Percentiles rank a stretch among this genome's conserved stretches.
These are phyloP conservation scores for Sebastes kiyomatsui DNA, from an alignment of 2,797 vertebrate genomes.

Conservation along the genomic window DNA sequence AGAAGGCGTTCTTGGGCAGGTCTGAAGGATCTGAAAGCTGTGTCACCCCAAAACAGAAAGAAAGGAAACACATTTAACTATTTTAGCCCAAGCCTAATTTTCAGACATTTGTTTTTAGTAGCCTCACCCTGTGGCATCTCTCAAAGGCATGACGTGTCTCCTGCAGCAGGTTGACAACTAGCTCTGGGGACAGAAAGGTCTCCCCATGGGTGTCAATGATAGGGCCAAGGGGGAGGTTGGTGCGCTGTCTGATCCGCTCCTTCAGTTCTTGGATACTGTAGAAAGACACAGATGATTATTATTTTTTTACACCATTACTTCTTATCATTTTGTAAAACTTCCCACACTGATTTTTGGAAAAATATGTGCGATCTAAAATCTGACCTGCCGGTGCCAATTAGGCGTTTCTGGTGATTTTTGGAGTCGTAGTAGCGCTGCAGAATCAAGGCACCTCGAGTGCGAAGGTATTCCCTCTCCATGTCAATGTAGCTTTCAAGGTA, in stretches of 20 bases:
- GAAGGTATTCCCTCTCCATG: conserved; percentile 95
- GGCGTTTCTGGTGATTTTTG: conserved; percentile 98
- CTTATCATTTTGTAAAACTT: not conserved
- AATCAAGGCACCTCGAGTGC: conserved; percentile 92
- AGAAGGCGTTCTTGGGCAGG: conserved; percentile 97
- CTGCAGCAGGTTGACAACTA: conserved; percentile 97
- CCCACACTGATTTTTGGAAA: not conserved
- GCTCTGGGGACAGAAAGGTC: conserved; percentile 96
- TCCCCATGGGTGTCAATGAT: conserved; percentile 98
- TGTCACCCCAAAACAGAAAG: conserved; percentile 27
- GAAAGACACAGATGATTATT: conserved; percentile 25
- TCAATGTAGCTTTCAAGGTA: conserved; percentile 99
- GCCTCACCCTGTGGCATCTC: conserved; percentile 93
- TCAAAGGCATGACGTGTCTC: conserved; percentile 99
- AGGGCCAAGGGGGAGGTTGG: conserved; percentile 93
- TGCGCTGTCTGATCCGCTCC: conserved; percentile 94
- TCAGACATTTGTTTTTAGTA: rapidly evolving
- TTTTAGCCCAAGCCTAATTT: not conserved
- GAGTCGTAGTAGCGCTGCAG: conserved; percentile 99
- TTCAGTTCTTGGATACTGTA: conserved; percentile 97
- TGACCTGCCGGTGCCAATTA: conserved; percentile 93
- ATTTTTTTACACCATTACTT: not conserved
- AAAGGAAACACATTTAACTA: conserved; percentile 17
- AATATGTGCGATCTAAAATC: conserved; percentile 22
- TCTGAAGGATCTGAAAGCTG: conserved; percentile 98